Base-by-base conservation (phyloP, 2,797 vertebrate species). In the Paedocypris micromegethes region DNA sequence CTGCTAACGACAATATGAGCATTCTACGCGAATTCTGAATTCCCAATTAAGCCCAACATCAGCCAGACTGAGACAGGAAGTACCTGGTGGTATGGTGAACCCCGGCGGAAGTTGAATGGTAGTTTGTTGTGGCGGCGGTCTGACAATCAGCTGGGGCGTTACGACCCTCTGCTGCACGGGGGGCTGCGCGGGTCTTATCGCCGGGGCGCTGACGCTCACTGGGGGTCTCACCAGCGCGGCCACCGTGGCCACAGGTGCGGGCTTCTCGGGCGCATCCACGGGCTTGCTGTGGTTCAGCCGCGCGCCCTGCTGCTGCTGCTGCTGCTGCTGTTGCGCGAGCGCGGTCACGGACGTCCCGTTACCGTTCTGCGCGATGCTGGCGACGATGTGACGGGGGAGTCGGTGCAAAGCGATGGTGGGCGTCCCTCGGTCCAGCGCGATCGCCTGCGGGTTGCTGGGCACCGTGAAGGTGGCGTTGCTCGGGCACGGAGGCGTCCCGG, bases 71-170 rank as follows among this genome's bases (percentile, higher is more conserved):
- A 48, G 40, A 39, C 46, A 2, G 37, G 42, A 9, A 89, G 91
- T 91, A 94, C 93, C 92, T 77, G 85, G 87, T 39, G 92, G 92
- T 81, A 93, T 92, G 74, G 92, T 92, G 82, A 94, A 94, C 63
- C 92, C 93, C 37, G 92, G 90, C 46, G 91, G 92, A 75, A 93
- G 88, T 80, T 93, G 93, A 70, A 93, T 91, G 66, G 92, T 93
- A 4, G 93, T 89, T 84, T 92, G 93, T 70, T 90, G 92, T 53
- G 89, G 90, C 56, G 88, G 88, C 3, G 92, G 90, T 84, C 92
- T 86, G 81, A 93, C 91, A 74, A 94, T 91, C 81, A 93, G 79
- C 84, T 92, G 92, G 3, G 92, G 92, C 37, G 91, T 85, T 67
- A 91, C 90, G 5, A 91, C 86, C 75, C 91, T 85, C 58, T 88